phyloP scores from a whole-genome alignment of 2,888 invertebrate species.

The Tethea ocularis region DNA sequence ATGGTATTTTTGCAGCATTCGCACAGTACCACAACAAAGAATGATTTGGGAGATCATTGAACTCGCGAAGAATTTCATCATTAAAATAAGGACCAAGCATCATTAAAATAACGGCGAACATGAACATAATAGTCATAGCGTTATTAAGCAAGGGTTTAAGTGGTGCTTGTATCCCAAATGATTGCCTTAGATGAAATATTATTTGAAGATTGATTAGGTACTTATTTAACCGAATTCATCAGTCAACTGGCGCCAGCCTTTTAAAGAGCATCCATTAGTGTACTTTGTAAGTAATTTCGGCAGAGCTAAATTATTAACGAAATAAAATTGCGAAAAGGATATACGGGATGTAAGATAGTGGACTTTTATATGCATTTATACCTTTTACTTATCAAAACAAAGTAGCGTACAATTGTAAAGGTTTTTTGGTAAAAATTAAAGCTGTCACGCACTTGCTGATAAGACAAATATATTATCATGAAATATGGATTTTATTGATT shows the following conservation, averaged over 20 bases:
- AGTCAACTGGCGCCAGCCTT: background rate
- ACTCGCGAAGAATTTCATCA: slow-evolving; percentile 39
- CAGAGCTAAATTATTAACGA: background rate
- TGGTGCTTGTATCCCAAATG: background rate
- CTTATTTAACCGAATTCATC: background rate
- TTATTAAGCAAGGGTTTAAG: background rate
- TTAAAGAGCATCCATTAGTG: background rate
- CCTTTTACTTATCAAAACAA: background rate
- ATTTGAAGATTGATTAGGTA: background rate
- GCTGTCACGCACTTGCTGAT: background rate
- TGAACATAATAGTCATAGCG: background rate
- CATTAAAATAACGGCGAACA: slow-evolving; percentile 22
- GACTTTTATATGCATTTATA: background rate
- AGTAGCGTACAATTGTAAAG: background rate
- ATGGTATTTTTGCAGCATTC: slow-evolving; percentile 51
- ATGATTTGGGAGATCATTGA: slow-evolving; percentile 55
- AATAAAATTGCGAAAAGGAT: background rate
- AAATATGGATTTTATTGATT: background rate
- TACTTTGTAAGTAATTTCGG: background rate
- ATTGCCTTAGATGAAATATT: background rate
- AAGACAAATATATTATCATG: background rate
- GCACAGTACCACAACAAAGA: slow-evolving; percentile 50
- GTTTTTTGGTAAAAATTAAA: background rate
- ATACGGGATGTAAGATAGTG: background rate
- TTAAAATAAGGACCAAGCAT: slow-evolving; percentile 29